Evolutionary conservation across 2,113 vertebrate genomes (phyloP).

Genomic region (Malaclemys terrapin): DNA sequence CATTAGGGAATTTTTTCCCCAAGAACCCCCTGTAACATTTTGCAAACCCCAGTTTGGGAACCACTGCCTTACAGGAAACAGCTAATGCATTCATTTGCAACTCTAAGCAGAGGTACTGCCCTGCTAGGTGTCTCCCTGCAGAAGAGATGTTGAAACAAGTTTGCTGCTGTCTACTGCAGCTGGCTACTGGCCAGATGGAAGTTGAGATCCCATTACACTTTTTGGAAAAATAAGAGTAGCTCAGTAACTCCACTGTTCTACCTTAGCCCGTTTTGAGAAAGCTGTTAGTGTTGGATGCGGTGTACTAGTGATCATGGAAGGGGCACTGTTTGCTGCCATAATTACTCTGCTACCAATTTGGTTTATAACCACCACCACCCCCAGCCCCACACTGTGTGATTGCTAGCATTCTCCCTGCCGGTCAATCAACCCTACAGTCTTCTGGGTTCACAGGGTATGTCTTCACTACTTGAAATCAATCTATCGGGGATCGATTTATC

Average conservation of each 20-base stretch:
- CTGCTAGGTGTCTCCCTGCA: not conserved
- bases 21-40: too few species aligned
- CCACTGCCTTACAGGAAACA: not conserved
- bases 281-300: not conserved
- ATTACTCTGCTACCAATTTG: not conserved
- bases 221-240: not conserved
- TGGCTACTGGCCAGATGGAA: not conserved
- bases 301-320: not conserved
- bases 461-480: too few species aligned
- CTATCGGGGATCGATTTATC: too few species aligned
- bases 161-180: not conserved
- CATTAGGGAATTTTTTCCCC: too few species aligned
- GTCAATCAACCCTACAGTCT: not conserved
- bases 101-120: not conserved
- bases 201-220: not conserved
- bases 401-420: not conserved
- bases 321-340: not conserved
- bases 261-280: not conserved
- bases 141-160: not conserved
- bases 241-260: not conserved
- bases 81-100: not conserved
- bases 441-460: not conserved
- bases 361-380: not conserved
- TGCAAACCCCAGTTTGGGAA: too few species aligned
- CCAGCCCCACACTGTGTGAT: not conserved